These are phyloP conservation scores for Ptychadena robeensis DNA, from an alignment of 2,797 vertebrate genomes.

Conservation along the genomic window DNA sequence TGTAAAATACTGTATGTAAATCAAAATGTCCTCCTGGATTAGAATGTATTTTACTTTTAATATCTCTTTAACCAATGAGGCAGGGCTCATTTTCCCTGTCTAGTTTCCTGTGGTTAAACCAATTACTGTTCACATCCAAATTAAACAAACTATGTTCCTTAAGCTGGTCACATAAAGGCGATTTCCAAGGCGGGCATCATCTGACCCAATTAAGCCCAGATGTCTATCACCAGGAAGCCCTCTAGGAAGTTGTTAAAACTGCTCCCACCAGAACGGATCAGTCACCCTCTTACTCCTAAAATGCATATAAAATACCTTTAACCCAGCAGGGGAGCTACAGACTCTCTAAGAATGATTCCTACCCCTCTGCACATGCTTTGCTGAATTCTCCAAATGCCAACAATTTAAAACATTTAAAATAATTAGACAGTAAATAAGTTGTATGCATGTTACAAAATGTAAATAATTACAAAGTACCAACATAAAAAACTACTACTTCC, in stretches of 20 bases:
- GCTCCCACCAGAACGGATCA: slow-evolving; percentile 70
- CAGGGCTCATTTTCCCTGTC: not conserved
- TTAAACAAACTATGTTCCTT: slow-evolving; percentile 66
- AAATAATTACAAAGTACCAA: not conserved
- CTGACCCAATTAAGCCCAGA: slow-evolving; percentile 80
- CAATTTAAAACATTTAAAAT: not conserved
- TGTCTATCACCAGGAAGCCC: slow-evolving; percentile 73
- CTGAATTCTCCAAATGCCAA: slow-evolving; percentile 27
- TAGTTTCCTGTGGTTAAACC: slow-evolving; percentile 27
- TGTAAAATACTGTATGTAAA: too few species aligned
- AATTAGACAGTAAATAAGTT: not conserved
- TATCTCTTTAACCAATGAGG: slow-evolving; percentile 6
- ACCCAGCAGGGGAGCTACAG: slow-evolving; percentile 21
- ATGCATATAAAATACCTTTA: slow-evolving; percentile 41
- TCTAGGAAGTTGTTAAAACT: slow-evolving; percentile 71
- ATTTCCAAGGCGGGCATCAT: slow-evolving; percentile 75
- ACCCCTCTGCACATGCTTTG: not conserved
- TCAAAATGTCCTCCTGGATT: not conserved
- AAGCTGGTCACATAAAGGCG: slow-evolving; percentile 58
- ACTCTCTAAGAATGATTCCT: not conserved
- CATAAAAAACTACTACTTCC: not conserved
- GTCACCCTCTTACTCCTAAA: slow-evolving; percentile 66
- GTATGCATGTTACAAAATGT: not conserved
- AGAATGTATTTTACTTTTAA: not conserved
- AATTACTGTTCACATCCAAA: slow-evolving; percentile 44